phyloP scores from a whole-genome alignment of 2,888 invertebrate species.

The Mimas tiliae region DNA sequence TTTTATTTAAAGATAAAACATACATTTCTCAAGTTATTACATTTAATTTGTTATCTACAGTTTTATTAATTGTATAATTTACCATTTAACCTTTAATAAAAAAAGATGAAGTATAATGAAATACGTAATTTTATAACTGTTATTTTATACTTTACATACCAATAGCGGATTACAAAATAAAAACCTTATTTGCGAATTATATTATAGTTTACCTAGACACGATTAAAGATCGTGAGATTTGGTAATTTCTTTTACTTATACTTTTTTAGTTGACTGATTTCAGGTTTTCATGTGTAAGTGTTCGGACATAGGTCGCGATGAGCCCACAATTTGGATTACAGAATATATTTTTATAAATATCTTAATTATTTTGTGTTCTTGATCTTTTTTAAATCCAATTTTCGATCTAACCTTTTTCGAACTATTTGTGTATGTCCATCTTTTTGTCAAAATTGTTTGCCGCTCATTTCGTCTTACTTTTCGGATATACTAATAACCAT shows the following conservation, averaged over 20 bases:
- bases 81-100: background rate
- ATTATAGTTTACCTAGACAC: background rate
- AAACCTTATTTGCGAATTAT: too few species aligned
- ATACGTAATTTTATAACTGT: background rate
- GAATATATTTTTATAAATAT: too few species aligned
- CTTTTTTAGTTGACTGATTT: conserved; percentile 22
- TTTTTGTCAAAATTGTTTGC: conserved; percentile 16
- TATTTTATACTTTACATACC: background rate
- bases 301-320: conserved; percentile 21
- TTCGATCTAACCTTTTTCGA: conserved; percentile 16
- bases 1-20: background rate
- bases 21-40: background rate
- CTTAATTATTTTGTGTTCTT: conserved; percentile 11
- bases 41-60: background rate
- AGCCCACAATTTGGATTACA: conserved; percentile 16
- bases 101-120: background rate
- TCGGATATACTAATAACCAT: conserved; percentile 8
- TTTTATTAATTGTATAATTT: conserved; percentile 5
- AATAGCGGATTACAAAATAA: background rate
- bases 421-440: conserved; percentile 18
- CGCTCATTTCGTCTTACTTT: conserved; percentile 22
- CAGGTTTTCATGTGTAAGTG: conserved; percentile 23
- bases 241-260: conserved; percentile 10
- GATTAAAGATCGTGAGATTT: background rate
- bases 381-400: conserved; percentile 13